These are phyloP conservation scores for Phyllostomus discolor DNA, from an alignment of 2,113 vertebrate species.

Conservation along the genomic window DNA sequence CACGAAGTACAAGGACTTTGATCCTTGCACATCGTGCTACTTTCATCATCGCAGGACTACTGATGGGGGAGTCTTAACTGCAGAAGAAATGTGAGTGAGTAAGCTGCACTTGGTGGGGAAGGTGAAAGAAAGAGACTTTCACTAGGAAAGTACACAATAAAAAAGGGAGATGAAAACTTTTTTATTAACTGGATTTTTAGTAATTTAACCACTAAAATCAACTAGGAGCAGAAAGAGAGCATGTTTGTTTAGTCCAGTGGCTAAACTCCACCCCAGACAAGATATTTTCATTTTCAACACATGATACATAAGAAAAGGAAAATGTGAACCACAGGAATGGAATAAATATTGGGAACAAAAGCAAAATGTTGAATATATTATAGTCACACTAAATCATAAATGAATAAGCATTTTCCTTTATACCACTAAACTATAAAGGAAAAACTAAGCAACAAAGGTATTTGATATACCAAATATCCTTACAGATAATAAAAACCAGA, in stretches of 20 bases:
- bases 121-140: background rate
- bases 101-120: background rate
- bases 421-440: constrained; percentile 13
- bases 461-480: constrained; percentile 30
- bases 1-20: background rate
- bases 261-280: constrained; percentile 52
- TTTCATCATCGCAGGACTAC: background rate
- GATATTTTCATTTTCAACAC: constrained; percentile 63
- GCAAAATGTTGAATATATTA: constrained; percentile 44
- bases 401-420: background rate
- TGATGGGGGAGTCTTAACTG: background rate
- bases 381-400: constrained; percentile 7
- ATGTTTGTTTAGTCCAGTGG: constrained; percentile 25
- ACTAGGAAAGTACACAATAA: constrained; percentile 3
- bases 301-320: constrained; percentile 50
- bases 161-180: background rate
- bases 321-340: constrained; percentile 53
- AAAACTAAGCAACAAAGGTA: constrained; percentile 38
- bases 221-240: constrained; percentile 12
- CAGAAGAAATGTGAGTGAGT: background rate
- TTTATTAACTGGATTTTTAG: constrained; percentile 1
- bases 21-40: background rate
- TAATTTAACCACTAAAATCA: constrained; percentile 42
- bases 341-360: constrained; percentile 51
- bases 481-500: constrained; percentile 33